Percentiles rank a stretch among this genome's conserved stretches.
These are phyloP conservation scores for Empis livida DNA, from an alignment of 2,888 invertebrate genomes.

Conservation along the genomic window DNA sequence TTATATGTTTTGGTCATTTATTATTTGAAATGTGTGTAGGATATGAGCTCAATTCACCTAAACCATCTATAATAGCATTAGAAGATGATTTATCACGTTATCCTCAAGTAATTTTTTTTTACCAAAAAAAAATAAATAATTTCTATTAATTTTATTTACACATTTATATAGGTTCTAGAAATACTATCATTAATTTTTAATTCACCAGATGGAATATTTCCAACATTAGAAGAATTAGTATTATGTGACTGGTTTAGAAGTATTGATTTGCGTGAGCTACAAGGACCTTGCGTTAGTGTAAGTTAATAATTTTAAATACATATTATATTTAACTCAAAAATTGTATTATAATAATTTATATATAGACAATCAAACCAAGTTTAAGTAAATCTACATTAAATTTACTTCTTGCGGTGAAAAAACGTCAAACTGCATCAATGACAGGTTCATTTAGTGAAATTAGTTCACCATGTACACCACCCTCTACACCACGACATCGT, in stretches of 20 bases:
- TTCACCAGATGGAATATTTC: conserved; percentile 49
- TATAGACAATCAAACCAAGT: conserved; percentile 36
- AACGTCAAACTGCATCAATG: conserved; percentile 33
- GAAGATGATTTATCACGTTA: conserved; percentile 52
- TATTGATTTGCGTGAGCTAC: conserved; percentile 77
- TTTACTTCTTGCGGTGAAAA: conserved; percentile 34
- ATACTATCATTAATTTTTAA: conserved; percentile 68
- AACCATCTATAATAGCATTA: conserved; percentile 60
- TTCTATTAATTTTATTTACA: background rate
- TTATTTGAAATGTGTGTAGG: conserved; percentile 88
- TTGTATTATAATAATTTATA: background rate
- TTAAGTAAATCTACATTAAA: conserved; percentile 35
- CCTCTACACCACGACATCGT: conserved; percentile 27
- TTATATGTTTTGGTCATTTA: conserved; percentile 67
- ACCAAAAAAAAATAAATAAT: background rate
- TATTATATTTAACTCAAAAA: too few species aligned
- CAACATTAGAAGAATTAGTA: conserved; percentile 65
- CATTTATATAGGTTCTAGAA: conserved; percentile 51
- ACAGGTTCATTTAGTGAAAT: conserved; percentile 34
- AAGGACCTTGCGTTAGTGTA: conserved; percentile 67
- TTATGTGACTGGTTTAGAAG: conserved; percentile 75
- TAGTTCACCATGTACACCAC: conserved; percentile 36
- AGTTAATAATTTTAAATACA: too few species aligned
- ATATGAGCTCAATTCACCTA: conserved; percentile 60
- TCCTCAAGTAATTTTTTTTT: conserved; percentile 48